phyloP scores from a whole-genome alignment of 2,888 invertebrate species.

The Harpalus rubripes region DNA sequence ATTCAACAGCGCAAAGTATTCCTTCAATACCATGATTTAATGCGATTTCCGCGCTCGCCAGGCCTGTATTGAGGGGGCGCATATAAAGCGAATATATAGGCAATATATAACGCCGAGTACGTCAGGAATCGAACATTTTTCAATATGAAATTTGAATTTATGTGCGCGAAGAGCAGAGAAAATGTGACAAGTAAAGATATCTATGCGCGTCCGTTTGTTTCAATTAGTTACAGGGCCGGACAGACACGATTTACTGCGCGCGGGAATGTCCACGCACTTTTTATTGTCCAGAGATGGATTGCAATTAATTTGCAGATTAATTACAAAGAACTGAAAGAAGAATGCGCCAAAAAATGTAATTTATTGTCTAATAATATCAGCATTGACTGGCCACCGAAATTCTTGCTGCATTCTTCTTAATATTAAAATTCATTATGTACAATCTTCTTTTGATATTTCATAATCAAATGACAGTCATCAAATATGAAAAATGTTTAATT shows the following conservation, averaged over 20 bases:
- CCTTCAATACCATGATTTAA: constrained; percentile 51
- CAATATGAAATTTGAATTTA: constrained; percentile 67
- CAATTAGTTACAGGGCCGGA: constrained; percentile 59
- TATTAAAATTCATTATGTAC: too few relatives aligned
- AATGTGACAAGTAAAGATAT: constrained; percentile 64
- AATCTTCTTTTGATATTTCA: too few relatives aligned
- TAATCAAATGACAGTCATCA: too few relatives aligned
- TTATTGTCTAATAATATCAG: background rate
- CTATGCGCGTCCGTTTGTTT: constrained; percentile 60
- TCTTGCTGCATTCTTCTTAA: background rate
- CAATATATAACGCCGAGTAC: constrained; percentile 65
- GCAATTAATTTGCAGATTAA: constrained; percentile 46
- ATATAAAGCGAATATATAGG: constrained; percentile 58
- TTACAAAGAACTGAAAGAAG: background rate
- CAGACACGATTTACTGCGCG: constrained; percentile 41
- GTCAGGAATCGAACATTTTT: constrained; percentile 67
- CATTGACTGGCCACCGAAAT: background rate
- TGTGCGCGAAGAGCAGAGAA: constrained; percentile 45
- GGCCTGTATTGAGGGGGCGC: constrained; percentile 11
- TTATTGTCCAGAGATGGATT: constrained; percentile 27
- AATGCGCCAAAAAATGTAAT: background rate
- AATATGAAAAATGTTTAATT: too few relatives aligned
- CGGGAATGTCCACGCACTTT: constrained; percentile 13
- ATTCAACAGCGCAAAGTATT: background rate
- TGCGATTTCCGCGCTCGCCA: constrained; percentile 38